Conservation (phyloP, 2,888 invertebrate genomes). For the Fissipunctia ypsillon region DNA sequence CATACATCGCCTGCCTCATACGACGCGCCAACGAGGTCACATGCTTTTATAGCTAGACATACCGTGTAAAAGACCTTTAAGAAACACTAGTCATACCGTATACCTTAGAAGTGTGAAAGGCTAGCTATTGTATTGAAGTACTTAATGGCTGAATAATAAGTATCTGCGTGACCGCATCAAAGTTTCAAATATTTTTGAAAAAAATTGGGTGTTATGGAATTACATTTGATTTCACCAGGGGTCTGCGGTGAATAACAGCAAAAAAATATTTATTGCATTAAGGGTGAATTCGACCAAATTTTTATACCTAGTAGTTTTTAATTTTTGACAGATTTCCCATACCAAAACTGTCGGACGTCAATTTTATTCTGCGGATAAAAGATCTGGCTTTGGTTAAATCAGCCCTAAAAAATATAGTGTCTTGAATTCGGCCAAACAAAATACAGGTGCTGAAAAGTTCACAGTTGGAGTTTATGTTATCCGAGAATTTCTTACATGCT, state of each 20-base stretch:
- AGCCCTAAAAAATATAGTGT: not conserved
- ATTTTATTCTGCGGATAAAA: too few species aligned
- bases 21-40: conserved; percentile 92
- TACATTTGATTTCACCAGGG: not conserved
- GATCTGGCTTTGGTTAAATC: too few species aligned
- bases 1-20: conserved; percentile 93
- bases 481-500: not conserved
- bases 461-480: not conserved
- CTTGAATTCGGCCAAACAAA: not conserved
- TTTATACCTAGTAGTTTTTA: too few species aligned
- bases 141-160: not conserved
- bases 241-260: not conserved
- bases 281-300: too few species aligned
- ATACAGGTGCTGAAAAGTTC: not conserved
- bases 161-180: not conserved
- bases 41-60: conserved; percentile 5
- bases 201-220: not conserved
- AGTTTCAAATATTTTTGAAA: not conserved
- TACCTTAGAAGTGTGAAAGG: not conserved
- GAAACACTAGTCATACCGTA: not conserved
- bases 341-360: too few species aligned
- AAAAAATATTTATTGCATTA: not conserved
- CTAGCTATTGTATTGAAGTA: not conserved
- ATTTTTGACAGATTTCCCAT: too few species aligned
- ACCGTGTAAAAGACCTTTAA: not conserved